phyloP scores from a whole-genome alignment of 2,113 vertebrate species.

The Melanotaenia duboulayi region DNA sequence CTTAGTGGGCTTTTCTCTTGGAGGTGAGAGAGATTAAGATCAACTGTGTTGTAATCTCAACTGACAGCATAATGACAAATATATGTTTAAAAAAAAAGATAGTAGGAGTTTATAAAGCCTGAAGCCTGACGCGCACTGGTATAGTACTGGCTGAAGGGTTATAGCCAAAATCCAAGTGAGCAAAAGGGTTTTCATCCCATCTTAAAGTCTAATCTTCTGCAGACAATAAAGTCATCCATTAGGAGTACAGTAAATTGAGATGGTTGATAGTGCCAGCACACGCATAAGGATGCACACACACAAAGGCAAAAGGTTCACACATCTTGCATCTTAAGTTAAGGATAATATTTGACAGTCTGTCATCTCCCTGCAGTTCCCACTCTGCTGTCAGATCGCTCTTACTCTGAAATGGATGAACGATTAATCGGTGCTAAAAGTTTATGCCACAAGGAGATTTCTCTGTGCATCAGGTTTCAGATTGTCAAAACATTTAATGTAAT shows the following conservation, averaged over 20 bases:
- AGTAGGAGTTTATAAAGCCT: slow-evolving; percentile 51
- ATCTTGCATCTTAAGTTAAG: slow-evolving; percentile 24
- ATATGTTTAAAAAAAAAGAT: slow-evolving; percentile 24
- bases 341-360: slow-evolving; percentile 52
- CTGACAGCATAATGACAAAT: slow-evolving; percentile 79
- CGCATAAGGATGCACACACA: slow-evolving; percentile 31
- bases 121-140: slow-evolving; percentile 24
- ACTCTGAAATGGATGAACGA: slow-evolving; percentile 32
- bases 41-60: slow-evolving; percentile 71
- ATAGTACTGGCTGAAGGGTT: slow-evolving; percentile 34
- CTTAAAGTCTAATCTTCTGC: slow-evolving; percentile 62
- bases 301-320: slow-evolving; percentile 24
- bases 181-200: slow-evolving; percentile 67
- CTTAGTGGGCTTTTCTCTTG: slow-evolving; percentile 73
- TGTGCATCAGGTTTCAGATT: slow-evolving; percentile 58
- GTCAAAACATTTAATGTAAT: slow-evolving; percentile 51
- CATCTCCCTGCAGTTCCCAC: slow-evolving; percentile 32
- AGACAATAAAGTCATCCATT: slow-evolving; percentile 72
- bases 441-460: slow-evolving; percentile 44
- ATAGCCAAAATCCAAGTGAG: slow-evolving; percentile 53
- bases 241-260: slow-evolving; percentile 55
- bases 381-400: slow-evolving; percentile 25
- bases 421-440: slow-evolving; percentile 56
- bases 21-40: slow-evolving; percentile 75
- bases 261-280: slow-evolving; percentile 67